These are phyloP conservation scores for Heteronetta atricapilla DNA, from an alignment of 2,113 vertebrate species.

Conservation along the genomic window DNA sequence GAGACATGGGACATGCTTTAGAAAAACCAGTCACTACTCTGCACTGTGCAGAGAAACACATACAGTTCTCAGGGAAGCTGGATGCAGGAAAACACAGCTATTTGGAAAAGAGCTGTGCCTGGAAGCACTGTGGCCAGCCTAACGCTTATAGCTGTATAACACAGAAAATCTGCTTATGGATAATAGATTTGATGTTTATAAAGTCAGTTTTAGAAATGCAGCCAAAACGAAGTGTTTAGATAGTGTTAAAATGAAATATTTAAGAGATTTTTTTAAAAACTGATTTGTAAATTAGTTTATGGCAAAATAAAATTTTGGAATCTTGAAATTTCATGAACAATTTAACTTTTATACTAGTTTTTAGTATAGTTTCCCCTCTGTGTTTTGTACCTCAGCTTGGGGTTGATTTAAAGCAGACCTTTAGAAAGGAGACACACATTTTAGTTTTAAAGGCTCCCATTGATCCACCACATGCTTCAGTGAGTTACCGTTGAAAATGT, in stretches of 20 bases:
- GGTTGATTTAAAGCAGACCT: slow-evolving; percentile 29
- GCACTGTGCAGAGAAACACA: not conserved
- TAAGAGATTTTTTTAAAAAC: not conserved
- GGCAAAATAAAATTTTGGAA: not conserved
- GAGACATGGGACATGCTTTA: not conserved
- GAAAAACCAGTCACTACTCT: not conserved
- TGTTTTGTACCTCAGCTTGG: not conserved
- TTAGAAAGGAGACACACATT: not conserved
- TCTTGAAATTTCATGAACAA: not conserved
- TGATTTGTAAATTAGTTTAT: not conserved
- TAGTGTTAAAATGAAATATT: not conserved
- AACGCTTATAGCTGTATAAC: not conserved
- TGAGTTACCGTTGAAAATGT: slow-evolving; percentile 21
- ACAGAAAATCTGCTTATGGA: not conserved
- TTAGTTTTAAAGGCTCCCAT: slow-evolving; percentile 30
- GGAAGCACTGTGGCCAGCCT: not conserved
- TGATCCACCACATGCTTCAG: slow-evolving; percentile 33
- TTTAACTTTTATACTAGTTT: not conserved
- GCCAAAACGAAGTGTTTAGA: not conserved
- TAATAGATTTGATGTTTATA: not conserved
- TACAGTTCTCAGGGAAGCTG: not conserved
- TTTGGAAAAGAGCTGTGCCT: not conserved
- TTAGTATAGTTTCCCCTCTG: not conserved
- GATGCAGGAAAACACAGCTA: not conserved
- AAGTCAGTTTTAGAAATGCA: not conserved